Conservation (phyloP, 2,888 invertebrate genomes). For the Sesia apiformis region DNA sequence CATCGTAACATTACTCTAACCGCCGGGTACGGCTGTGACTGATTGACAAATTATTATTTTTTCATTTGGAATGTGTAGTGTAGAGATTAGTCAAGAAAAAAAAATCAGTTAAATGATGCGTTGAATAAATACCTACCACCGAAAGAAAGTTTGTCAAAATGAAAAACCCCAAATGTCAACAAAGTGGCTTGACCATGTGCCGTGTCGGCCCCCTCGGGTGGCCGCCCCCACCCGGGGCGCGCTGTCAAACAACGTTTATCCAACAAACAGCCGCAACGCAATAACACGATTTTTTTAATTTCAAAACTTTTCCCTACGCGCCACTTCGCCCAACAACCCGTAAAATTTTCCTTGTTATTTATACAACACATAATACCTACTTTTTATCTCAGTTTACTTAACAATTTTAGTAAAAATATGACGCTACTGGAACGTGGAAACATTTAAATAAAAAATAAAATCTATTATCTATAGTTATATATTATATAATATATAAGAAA, state of each 20-base stretch:
- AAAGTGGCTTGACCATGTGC: slow-evolving; percentile 33
- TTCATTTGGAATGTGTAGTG: slow-evolving; percentile 4
- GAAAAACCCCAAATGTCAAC: slow-evolving; percentile 48
- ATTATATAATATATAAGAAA: too few species aligned
- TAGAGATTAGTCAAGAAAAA: slow-evolving; percentile 11
- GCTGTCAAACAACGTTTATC: slow-evolving; percentile 64
- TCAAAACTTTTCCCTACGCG: slow-evolving; percentile 37
- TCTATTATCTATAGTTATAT: too few species aligned
- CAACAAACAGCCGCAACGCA: slow-evolving; percentile 48
- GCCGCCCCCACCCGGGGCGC: slow-evolving; percentile 19
- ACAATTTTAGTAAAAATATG: slow-evolving; percentile 6
- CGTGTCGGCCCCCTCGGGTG: slow-evolving; percentile 4
- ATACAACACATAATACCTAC: slow-evolving; percentile 3
- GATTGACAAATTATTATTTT: slow-evolving; percentile 25
- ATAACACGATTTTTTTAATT: slow-evolving; percentile 57
- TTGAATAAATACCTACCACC: slow-evolving; percentile 1
- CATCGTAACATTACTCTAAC: slow-evolving; percentile 39
- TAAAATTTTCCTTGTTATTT: slow-evolving; percentile 20
- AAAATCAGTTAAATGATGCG: slow-evolving; percentile 19
- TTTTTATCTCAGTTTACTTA: slow-evolving; percentile 22
- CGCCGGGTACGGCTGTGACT: slow-evolving; percentile 13
- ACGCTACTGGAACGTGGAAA: slow-evolving; percentile 36
- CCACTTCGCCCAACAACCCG: slow-evolving; percentile 29
- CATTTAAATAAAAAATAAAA: slow-evolving; percentile 2
- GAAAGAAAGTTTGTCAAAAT: slow-evolving; percentile 31